Evolutionary conservation across 2,797 vertebrate species (phyloP).

Genomic region (Acestrorhynchus altus): DNA sequence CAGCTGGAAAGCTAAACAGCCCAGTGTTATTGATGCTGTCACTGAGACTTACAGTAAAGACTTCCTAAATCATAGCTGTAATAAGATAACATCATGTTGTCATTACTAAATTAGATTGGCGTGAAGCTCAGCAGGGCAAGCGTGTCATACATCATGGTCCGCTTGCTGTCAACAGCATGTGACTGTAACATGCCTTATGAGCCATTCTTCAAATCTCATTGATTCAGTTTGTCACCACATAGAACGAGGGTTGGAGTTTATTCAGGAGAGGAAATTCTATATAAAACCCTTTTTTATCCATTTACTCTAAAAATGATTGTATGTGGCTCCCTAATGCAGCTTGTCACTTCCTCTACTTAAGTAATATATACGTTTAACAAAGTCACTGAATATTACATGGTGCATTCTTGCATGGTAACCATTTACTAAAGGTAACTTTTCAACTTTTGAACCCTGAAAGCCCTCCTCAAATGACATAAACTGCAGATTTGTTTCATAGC

Average conservation of each 20-base stretch:
- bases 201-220: conserved; percentile 1
- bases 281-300: not conserved
- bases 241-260: not conserved
- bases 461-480: too few species aligned
- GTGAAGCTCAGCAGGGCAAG: not conserved
- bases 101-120: conserved; percentile 7
- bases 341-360: too few species aligned
- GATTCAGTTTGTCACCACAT: not conserved
- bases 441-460: too few species aligned
- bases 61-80: conserved; percentile 8
- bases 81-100: conserved; percentile 32
- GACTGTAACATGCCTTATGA: conserved; percentile 13
- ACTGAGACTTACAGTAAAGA: conserved; percentile 2
- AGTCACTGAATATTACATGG: too few species aligned
- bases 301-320: too few species aligned
- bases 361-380: too few species aligned
- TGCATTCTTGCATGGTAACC: too few species aligned
- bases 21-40: not conserved
- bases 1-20: not conserved
- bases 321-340: too few species aligned
- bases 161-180: conserved; percentile 4
- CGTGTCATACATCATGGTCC: conserved; percentile 1
- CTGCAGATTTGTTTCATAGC: too few species aligned
- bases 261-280: too few species aligned
- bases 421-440: too few species aligned